Evolutionary conservation across 2,888 invertebrate species (phyloP), one percentile per base, ranked within the genome.

Genomic region (Nemapogon koenigi): DNA sequence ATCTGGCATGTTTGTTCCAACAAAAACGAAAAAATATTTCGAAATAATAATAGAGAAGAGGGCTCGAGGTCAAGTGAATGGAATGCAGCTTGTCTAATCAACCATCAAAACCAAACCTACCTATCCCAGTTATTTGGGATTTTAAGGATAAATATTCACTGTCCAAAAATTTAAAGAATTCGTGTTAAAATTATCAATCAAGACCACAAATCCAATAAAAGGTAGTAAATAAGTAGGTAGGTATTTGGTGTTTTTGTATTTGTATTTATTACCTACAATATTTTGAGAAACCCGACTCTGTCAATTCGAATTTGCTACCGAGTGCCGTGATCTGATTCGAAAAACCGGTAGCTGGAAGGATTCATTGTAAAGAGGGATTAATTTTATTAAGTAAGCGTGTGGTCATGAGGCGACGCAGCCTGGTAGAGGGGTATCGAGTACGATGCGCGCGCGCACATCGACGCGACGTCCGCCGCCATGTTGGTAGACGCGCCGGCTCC

Each of bases 401-500:
- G n/a, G 35, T 35, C 35, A 18, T 16, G 28, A 30, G 39, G 3
- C 19, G 27, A 14, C 26, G 36, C 30, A 22, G 39, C 38, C 17
- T 7, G 16, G 41, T 18, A 31, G 25, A 37, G 41, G 40, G 28
- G 42, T 50, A 48, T 47, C 51, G 16, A 49, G 47, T 47, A 50
- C 55, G 53, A 59, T 58, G 50, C 43, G 53, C 48, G 48, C 49
- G 46, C 47, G 46, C 49, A 46, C 48, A 46, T 44, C 42, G 42
- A 48, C 43, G 35, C 39, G 17, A 40, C 40, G 19, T 37, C 43
- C 40, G 38, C 43, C 45, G 49, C 49, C 47, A 46, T 51, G 42
- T 45, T 43, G 49, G 47, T 60, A 67, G 66, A 65, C 72, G 46
- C 44, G 46, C 55, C 49, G 66, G 68, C 68, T 58, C 41, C 55